These are phyloP conservation scores for Galeruca laticollis DNA, from an alignment of 2,888 invertebrate genomes.

Conservation along the genomic window DNA sequence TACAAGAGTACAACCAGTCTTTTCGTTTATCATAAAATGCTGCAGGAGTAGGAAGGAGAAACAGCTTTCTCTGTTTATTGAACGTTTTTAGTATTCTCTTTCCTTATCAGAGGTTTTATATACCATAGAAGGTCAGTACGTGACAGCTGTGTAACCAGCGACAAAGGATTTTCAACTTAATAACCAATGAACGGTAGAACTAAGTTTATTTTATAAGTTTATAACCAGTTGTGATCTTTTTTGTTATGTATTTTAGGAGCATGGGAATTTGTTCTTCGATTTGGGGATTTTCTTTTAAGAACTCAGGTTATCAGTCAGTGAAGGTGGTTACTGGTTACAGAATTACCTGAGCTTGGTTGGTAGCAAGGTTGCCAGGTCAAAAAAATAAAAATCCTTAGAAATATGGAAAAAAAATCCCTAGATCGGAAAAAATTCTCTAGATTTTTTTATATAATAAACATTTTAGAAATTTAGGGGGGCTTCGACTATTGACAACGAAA, in stretches of 20 bases:
- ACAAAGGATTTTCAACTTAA: background rate
- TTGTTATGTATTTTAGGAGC: background rate
- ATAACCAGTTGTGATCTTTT: background rate
- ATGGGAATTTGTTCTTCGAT: conserved; percentile 37
- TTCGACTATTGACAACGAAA: too few relatives aligned
- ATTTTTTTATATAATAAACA: too few relatives aligned
- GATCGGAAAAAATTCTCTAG: too few relatives aligned
- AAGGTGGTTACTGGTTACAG: background rate
- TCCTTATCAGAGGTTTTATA: conserved; percentile 27
- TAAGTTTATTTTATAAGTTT: background rate
- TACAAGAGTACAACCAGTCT: conserved; percentile 25
- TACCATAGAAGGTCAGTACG: conserved; percentile 20
- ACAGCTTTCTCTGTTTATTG: conserved; percentile 17
- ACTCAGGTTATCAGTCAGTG: conserved; percentile 25
- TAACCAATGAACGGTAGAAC: background rate
- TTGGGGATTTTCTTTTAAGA: conserved; percentile 32
- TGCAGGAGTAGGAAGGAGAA: conserved; percentile 20
- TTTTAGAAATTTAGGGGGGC: too few relatives aligned
- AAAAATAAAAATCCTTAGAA: too few relatives aligned
- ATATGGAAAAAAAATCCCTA: too few relatives aligned
- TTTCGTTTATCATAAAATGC: conserved; percentile 19
- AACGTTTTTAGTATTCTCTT: conserved; percentile 3
- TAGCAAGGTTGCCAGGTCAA: too few relatives aligned
- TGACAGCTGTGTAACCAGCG: conserved; percentile 6
- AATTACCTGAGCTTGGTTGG: conserved; percentile 7